phyloP scores from a whole-genome alignment of 2,113 vertebrate genomes.

The Lepidiolamprologus cunningtoni region DNA sequence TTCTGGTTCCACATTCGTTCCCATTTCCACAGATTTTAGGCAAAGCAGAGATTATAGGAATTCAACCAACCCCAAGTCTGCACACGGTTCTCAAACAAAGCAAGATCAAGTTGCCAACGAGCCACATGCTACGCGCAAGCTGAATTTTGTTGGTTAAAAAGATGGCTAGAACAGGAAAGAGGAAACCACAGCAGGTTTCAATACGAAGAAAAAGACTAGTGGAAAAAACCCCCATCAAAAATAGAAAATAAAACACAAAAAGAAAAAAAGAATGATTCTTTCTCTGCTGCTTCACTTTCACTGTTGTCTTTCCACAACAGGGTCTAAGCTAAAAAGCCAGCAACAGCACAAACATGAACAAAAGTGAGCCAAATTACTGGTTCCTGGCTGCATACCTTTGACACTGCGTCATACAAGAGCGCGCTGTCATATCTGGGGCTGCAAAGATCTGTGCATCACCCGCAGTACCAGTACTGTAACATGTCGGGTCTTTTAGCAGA shows the following conservation, averaged over 20 bases:
- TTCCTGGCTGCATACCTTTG: not conserved
- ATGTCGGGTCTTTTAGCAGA: not conserved
- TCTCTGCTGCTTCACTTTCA: not conserved
- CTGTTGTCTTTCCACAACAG: not conserved
- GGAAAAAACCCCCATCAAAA: accelerated
- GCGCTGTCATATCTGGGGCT: not conserved
- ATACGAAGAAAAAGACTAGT: not conserved
- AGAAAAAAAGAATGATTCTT: not conserved
- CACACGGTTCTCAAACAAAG: not conserved
- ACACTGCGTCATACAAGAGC: not conserved
- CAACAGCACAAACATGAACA: not conserved
- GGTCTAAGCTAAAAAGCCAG: not conserved
- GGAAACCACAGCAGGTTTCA: not conserved
- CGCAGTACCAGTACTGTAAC: not conserved
- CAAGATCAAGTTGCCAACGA: not conserved
- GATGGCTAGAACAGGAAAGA: not conserved
- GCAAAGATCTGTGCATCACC: not conserved
- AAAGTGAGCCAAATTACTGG: not conserved
- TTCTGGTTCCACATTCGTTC: not conserved
- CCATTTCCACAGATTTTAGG: not conserved
- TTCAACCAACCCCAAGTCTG: not conserved
- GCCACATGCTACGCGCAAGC: not conserved
- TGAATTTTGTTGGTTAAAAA: not conserved
- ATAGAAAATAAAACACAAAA: not conserved
- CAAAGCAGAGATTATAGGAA: not conserved